Conservation (phyloP, 2,888 invertebrate genomes). For the Lomographa bimaculata region DNA sequence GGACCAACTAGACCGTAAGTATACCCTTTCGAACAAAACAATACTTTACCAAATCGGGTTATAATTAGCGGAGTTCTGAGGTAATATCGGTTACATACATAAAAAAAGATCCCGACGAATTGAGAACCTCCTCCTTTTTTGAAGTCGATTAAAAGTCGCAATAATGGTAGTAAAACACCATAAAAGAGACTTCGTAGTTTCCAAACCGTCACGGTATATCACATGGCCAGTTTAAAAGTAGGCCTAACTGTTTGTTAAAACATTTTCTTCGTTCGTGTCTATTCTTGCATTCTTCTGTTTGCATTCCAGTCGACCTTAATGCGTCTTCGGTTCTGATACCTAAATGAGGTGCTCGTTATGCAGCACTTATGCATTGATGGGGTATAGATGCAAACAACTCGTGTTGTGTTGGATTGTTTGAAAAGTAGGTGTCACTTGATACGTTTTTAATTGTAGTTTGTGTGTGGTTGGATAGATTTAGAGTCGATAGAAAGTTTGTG, state of each 20-base stretch:
- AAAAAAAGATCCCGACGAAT: too few species aligned
- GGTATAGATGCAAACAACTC: slow-evolving; percentile 6
- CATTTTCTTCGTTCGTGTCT: slow-evolving; percentile 55
- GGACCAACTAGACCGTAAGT: too few species aligned
- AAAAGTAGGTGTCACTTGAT: slow-evolving; percentile 4
- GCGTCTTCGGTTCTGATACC: slow-evolving; percentile 27
- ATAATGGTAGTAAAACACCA: too few species aligned
- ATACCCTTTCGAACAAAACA: too few species aligned
- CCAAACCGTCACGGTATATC: slow-evolving; percentile 22
- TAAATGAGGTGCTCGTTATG: slow-evolving; percentile 18
- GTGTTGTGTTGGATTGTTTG: slow-evolving; percentile 2
- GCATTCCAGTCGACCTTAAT: slow-evolving; percentile 55
- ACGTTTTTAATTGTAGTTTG: slow-evolving; percentile 2
- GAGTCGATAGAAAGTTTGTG: too few species aligned
- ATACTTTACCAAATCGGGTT: too few species aligned
- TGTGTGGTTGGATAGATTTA: background rate
- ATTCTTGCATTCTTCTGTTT: slow-evolving; percentile 48
- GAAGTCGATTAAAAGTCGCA: too few species aligned
- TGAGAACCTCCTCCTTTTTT: too few species aligned
- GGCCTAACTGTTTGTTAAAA: slow-evolving; percentile 66
- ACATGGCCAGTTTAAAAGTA: slow-evolving; percentile 51
- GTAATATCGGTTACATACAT: too few species aligned
- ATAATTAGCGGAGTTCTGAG: too few species aligned
- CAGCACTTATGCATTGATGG: slow-evolving; percentile 7
- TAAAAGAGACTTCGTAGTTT: slow-evolving; percentile 3